A percentile compares a stretch with the other conserved stretches of the same genome.
Conservation (phyloP, 1,140 invertebrate genomes). For the Zaprionus inermis region DNA sequence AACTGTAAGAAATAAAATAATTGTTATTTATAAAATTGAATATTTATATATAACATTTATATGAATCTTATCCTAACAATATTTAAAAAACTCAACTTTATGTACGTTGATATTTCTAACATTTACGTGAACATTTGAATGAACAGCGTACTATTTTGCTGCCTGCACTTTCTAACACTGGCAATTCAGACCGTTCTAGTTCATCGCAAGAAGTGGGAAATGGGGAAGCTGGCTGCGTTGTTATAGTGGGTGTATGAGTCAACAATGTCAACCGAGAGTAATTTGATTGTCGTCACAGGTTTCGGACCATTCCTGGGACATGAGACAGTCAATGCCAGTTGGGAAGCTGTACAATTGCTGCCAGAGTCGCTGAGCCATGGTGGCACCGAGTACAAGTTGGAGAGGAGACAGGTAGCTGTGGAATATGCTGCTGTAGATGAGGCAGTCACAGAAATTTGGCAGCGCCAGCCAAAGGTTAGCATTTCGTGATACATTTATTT, state of each 20-base stretch:
- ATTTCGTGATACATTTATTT: slow-evolving; percentile 16
- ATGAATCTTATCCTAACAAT: no score
- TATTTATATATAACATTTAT: not conserved
- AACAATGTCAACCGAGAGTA: slow-evolving; percentile 59
- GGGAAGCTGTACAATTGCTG: slow-evolving; percentile 87
- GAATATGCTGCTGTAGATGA: slow-evolving; percentile 86
- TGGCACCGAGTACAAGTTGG: slow-evolving; percentile 84
- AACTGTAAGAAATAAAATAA: not conserved
- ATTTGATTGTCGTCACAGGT: slow-evolving; percentile 86
- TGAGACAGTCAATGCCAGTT: slow-evolving; percentile 89
- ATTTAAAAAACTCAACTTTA: no score
- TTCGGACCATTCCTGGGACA: slow-evolving; percentile 88
- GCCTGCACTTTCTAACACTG: slow-evolving; percentile 20
- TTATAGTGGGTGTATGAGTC: slow-evolving; percentile 25
- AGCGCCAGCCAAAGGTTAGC: slow-evolving; percentile 85
- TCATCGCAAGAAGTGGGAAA: not conserved
- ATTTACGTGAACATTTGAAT: not conserved
- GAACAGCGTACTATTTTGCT: slow-evolving; percentile 9
- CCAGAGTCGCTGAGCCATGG: slow-evolving; percentile 71
- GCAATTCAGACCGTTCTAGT: not conserved
- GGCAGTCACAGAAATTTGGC: slow-evolving; percentile 86
- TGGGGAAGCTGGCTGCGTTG: not conserved
- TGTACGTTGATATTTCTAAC: not conserved
- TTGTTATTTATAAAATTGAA: not conserved
- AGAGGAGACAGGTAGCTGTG: slow-evolving; percentile 86